These are phyloP conservation scores for Napeogenes inachia DNA, from an alignment of 2,888 invertebrate species.

Conservation along the genomic window DNA sequence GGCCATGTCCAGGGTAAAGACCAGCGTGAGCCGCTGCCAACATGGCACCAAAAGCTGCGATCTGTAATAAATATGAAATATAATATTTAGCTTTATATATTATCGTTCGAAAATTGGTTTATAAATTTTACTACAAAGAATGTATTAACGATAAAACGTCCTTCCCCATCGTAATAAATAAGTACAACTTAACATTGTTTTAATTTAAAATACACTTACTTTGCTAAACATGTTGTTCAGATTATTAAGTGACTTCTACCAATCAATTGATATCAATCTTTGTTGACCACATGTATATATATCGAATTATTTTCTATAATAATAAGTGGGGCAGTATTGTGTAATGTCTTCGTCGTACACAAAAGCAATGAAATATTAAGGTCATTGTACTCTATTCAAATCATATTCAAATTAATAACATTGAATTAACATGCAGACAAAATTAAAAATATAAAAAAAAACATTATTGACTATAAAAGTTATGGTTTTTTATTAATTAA, in stretches of 20 bases:
- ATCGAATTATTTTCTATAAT: background rate
- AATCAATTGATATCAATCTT: background rate
- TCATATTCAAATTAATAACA: background rate
- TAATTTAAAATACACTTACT: no score
- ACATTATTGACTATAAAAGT: no score
- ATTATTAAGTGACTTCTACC: background rate
- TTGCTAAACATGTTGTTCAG: background rate
- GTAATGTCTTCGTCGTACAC: background rate
- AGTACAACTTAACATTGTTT: no score
- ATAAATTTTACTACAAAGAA: no score
- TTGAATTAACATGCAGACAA: background rate
- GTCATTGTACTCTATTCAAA: background rate
- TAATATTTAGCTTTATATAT: background rate
- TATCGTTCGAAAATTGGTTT: no score
- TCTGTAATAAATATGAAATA: constrained; percentile 43
- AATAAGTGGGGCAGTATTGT: background rate
- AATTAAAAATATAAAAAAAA: background rate
- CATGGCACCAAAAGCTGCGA: constrained; percentile 61
- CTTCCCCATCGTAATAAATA: no score
- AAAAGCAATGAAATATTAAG: background rate
- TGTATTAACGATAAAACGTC: no score
- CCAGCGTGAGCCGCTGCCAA: constrained; percentile 68
- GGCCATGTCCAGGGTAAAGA: constrained; percentile 39
- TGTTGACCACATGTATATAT: background rate
- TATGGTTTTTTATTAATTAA: no score